Percentiles rank a stretch among this genome's conserved stretches.
Evolutionary conservation across 2,113 vertebrate genomes (phyloP).

Genomic region (Esox niger): DNA sequence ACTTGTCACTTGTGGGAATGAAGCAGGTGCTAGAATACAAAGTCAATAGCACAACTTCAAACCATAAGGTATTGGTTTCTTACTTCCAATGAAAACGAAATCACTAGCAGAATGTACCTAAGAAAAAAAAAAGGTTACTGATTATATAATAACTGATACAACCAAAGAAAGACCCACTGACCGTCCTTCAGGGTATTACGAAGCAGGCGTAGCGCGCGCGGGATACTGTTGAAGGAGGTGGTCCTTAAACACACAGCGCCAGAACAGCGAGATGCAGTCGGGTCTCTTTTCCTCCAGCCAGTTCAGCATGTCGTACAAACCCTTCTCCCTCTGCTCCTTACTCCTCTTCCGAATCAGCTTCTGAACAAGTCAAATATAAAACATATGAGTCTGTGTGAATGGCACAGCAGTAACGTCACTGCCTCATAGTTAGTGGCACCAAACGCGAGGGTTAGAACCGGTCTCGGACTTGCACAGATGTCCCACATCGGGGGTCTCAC

Average conservation of each 20-base stretch:
- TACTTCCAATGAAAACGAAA: too few species aligned
- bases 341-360: constrained; percentile 48
- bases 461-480: too few species aligned
- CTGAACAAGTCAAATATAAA: constrained; percentile 32
- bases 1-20: too few species aligned
- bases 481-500: too few species aligned
- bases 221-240: constrained; percentile 54
- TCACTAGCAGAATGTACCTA: background rate
- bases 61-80: too few species aligned
- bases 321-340: background rate
- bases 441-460: too few species aligned
- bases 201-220: constrained; percentile 32
- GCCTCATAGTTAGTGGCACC: too few species aligned
- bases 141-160: background rate
- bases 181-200: constrained; percentile 55
- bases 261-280: constrained; percentile 46
- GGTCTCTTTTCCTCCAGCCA: constrained; percentile 49
- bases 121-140: background rate
- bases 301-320: constrained; percentile 59
- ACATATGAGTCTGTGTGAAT: too few species aligned
- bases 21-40: too few species aligned
- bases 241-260: constrained; percentile 58
- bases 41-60: too few species aligned
- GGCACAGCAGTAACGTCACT: too few species aligned
- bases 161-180: constrained; percentile 29